Base-by-base conservation (phyloP, 2,888 invertebrate genomes). In the Venusia cambrica region DNA sequence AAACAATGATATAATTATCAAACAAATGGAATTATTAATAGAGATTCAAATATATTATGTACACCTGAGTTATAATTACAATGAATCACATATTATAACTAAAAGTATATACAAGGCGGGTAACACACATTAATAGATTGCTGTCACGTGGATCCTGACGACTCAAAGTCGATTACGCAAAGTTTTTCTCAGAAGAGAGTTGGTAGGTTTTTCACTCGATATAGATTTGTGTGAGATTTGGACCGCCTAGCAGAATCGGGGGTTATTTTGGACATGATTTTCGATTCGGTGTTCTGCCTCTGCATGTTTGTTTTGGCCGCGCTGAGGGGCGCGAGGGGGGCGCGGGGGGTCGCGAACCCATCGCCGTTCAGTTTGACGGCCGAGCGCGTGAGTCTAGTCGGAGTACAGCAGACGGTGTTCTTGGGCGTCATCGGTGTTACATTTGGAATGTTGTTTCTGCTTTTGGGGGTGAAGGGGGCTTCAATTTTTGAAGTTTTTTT, bases 271-370 rank as follows among this genome's bases (percentile, higher is more conserved):
- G 65, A 42, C 0, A 66, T 36, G 10, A 79, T 26, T 32, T 45
- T 57, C 2, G 63, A 44, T 2, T 47, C 55, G 1, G 80, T 75
- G 40, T 79, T 73, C 24, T 75, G 76, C 29, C 78, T 60, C 8
- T 70, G 76, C 1, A 84, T 21, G 42, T 79, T 75, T 0, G 57
- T 47, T 54, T 80, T 81, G 32, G 61, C 68, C 0, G 78, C 74
- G 25, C 77, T 78, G 7, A 84, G 66, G 0, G 85, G 85, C 1
- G 83, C 70, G 7, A 84, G 66, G 0, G 85, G 85, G 1, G 83
- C 70, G 1, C 84, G 62, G 3, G 85, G 85, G 0, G 85, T 85
- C 0, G 79, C 77, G 33, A 85, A 85, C 0, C 77, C 80, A 18
- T 78, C 78, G 12, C 72, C 66, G 22, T 73, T 75, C 1, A 81